Base-by-base conservation (phyloP, 2,797 vertebrate genomes). In the Pampus argenteus region DNA sequence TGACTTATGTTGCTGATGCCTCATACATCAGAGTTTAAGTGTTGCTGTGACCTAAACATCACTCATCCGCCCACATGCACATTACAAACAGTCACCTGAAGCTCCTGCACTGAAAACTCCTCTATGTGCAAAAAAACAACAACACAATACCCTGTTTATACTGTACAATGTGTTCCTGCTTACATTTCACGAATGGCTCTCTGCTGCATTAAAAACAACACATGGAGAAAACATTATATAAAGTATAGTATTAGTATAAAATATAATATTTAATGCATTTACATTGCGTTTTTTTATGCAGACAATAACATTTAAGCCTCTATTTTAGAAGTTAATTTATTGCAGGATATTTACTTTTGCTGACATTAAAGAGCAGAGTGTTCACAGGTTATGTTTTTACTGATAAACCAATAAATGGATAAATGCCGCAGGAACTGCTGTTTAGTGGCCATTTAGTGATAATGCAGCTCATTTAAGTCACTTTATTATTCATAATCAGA, bases 11-110 rank as follows among this genome's bases (percentile, higher is more conserved):
- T 71, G 78, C 56, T 56, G 73, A 76, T 71, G 71, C 45, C 31
- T 68, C 74, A 66, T 73, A 76, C 72, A 82, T 81, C 75, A 84
- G 67, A 56, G 75, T 83, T 62, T 79, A 86, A 86, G 61, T 63
- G 65, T 57, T 23, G 69, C 72, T 61, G 68, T 61, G 77, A 82
- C 88, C 85, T 47, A 22, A 72, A 67, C 56, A 67, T 82, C 76
- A 50, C 54, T 81, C 62, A 71, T 9, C n/a, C 59, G 5, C 78
- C 74, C 29, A 76, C 66, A 26, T 23, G 0, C 6, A 15, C 50
- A 22, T 64, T 56, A 34, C 66, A 74, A 26, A 72, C 40, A 36
- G 17, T 73, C 44, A 78, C 48, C 50, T 70, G 77, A 78, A 67
- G 48, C 71, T 62, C 29, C 48, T 51, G 66, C 69, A 40, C 57